Evolutionary conservation across 2,888 invertebrate species (phyloP).

Genomic region (Chloroclysta siterata): DNA sequence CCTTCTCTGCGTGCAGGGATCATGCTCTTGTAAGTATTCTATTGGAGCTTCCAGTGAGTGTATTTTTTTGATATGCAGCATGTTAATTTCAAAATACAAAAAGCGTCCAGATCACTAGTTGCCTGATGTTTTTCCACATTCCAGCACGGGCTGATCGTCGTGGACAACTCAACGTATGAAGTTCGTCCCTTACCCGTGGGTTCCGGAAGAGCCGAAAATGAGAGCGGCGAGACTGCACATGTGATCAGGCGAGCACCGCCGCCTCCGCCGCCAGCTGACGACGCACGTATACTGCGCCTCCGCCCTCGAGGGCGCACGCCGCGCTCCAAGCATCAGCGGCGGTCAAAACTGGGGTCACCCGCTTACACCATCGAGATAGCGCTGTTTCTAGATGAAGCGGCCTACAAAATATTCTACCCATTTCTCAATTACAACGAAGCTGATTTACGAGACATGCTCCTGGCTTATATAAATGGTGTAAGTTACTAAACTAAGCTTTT

Average conservation of each 20-base stretch:
- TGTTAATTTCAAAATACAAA: background rate
- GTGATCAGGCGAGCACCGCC: constrained; percentile 84
- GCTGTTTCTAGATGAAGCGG: constrained; percentile 90
- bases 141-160: constrained; percentile 88
- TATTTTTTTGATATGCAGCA: background rate
- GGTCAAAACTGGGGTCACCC: constrained; percentile 57
- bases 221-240: constrained; percentile 79
- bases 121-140: constrained; percentile 39
- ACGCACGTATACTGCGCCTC: constrained; percentile 67
- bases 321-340: constrained; percentile 49
- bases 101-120: constrained; percentile 27
- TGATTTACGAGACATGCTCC: constrained; percentile 89
- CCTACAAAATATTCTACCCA: constrained; percentile 88
- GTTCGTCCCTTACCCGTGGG: constrained; percentile 86
- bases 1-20: constrained; percentile 88
- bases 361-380: constrained; percentile 88
- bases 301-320: constrained; percentile 62
- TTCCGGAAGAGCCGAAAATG: constrained; percentile 66
- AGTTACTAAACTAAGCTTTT: constrained; percentile 51
- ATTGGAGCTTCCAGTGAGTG: background rate
- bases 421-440: constrained; percentile 87
- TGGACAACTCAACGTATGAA: constrained; percentile 88
- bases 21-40: constrained; percentile 84
- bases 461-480: constrained; percentile 91
- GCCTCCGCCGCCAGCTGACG: constrained; percentile 71